phyloP scores from a whole-genome alignment of 2,113 vertebrate species.

The Chunga burmeisteri region DNA sequence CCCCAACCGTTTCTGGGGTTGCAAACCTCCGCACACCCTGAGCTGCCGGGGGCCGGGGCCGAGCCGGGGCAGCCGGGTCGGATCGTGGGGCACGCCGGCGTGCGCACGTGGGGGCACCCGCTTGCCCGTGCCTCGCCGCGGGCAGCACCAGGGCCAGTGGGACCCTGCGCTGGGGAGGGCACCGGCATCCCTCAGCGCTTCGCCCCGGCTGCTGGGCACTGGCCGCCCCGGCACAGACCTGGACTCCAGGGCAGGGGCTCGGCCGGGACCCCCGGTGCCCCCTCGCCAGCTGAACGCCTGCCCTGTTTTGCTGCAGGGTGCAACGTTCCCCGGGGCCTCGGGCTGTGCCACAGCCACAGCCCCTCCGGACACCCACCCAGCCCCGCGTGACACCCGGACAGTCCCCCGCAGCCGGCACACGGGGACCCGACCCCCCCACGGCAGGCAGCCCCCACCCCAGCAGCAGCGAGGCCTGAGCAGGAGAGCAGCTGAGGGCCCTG shows the following conservation, averaged over 20 bases:
- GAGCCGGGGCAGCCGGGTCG: neutral
- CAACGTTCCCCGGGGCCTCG: neutral
- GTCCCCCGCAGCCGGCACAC: accelerated
- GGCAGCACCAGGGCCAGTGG: neutral
- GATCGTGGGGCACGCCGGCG: accelerated
- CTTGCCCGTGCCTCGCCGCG: accelerated
- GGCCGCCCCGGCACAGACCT: neutral
- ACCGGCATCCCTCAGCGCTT: accelerated
- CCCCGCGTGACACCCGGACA: accelerated
- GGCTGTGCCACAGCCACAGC: neutral
- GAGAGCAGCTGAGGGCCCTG: neutral
- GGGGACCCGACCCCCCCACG: accelerated
- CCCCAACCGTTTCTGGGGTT: neutral
- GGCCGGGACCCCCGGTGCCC: neutral
- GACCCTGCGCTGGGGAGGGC: neutral
- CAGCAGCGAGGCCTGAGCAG: neutral
- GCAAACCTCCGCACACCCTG: neutral
- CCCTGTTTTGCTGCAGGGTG: neutral
- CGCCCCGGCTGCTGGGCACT: neutral
- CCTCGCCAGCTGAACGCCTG: accelerated
- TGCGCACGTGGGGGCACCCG: neutral
- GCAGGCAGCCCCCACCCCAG: neutral
- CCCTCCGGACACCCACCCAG: neutral
- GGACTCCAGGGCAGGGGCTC: neutral
- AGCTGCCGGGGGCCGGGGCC: neutral